Percentiles rank a stretch among this genome's conserved stretches.
These are phyloP conservation scores for Pagrus major DNA, from an alignment of 2,113 vertebrate genomes.

Conservation along the genomic window DNA sequence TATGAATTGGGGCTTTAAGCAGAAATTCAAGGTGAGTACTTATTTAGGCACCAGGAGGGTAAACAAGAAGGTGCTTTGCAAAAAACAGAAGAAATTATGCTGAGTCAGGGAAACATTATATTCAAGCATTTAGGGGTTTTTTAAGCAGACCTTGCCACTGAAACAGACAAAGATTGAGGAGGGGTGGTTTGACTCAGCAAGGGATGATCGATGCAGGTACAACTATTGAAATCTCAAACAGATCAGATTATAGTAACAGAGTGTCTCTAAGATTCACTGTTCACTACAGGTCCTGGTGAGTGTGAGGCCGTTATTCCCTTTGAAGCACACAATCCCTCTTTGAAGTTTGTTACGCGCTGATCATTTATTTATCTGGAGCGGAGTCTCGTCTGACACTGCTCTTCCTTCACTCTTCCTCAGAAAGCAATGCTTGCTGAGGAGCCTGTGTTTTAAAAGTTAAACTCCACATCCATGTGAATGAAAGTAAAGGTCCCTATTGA, in stretches of 20 bases:
- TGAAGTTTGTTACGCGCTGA: slow-evolving; percentile 82
- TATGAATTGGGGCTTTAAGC: neutral
- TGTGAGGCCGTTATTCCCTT: slow-evolving; percentile 72
- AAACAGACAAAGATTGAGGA: slow-evolving; percentile 38
- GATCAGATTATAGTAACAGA: slow-evolving; percentile 38
- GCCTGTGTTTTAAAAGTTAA: slow-evolving; percentile 44
- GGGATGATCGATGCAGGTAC: slow-evolving; percentile 60
- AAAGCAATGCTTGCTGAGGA: slow-evolving; percentile 28
- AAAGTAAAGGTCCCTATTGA: neutral
- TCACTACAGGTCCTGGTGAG: slow-evolving; percentile 63
- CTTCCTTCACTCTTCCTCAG: slow-evolving; percentile 50
- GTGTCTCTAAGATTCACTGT: slow-evolving; percentile 35
- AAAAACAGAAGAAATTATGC: slow-evolving; percentile 16
- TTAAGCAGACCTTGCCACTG: slow-evolving; percentile 12
- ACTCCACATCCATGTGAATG: slow-evolving; percentile 26
- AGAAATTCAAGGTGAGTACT: neutral
- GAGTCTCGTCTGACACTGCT: slow-evolving; percentile 60
- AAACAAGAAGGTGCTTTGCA: neutral
- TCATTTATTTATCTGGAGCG: slow-evolving; percentile 84
- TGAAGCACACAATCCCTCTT: slow-evolving; percentile 80
- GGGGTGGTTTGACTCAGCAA: slow-evolving; percentile 24
- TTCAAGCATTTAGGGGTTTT: slow-evolving; percentile 34
- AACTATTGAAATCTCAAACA: slow-evolving; percentile 63
- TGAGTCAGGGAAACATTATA: slow-evolving; percentile 3
- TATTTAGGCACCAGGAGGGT: neutral